Base-by-base conservation (phyloP, 2,113 vertebrate species). In the Toxostoma redivivum region DNA sequence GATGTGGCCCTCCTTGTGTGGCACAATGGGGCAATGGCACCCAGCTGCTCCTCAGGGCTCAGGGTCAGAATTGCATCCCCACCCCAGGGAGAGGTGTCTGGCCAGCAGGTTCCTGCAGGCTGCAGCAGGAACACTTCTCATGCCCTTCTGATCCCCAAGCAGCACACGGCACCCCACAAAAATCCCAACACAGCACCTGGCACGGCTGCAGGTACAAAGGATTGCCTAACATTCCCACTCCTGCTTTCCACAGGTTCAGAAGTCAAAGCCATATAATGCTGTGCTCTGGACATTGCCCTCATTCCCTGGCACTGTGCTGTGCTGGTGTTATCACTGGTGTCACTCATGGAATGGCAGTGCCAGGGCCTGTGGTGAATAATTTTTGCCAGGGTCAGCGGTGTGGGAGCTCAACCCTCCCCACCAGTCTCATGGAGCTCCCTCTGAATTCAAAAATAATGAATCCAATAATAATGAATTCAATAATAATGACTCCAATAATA, bases 21-120 rank as follows among this genome's bases (percentile, higher is more conserved):
- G 25, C 88, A 72, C 0, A 0, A 10, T 19, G 9, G 30, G 25
- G 2, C 10, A 20, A 3, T 0, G 9, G 11, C 47, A 12, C 37
- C 37, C 2, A 0, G 21, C 50, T 78, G 50, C 64, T 35, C 1
- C 45, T 15, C 51, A 54, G 57, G 33, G 33, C 38, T 44, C 28
- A 3, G 23, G 8, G 3, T 28, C 23, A 42, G 33, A 67, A 38
- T 9, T 22, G 8, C 42, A 37, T 18, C 53, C 70, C 44, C 0
- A 0, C 6, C 13, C 38, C 51, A 2, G 56, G 19, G 82, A 11
- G 35, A 33, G 30, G 44, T 12, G 13, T 16, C 44, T 22, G 70
- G n/a, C 24, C 7, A 21, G 30, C 15, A 6, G 18, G 17, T 2
- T 5, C 27, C 12, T 24, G 28, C 33, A 28, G 18, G 8, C 31